Base-by-base conservation (phyloP, 2,113 vertebrate species). In the Fulica atra region DNA sequence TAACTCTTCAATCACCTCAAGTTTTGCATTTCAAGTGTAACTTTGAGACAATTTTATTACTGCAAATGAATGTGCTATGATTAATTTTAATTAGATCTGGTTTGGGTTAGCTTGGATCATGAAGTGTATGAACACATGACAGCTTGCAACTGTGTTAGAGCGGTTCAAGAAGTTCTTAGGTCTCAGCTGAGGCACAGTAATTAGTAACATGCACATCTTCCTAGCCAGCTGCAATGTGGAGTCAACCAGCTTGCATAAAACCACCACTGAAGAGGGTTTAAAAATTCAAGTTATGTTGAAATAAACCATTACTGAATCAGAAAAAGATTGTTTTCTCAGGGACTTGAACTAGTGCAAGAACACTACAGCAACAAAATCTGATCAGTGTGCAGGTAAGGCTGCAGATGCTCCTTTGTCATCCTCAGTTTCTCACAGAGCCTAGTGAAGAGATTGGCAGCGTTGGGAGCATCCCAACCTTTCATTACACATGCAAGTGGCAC, bases 151-250 rank as follows among this genome's bases (percentile, higher is more conserved):
- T 84, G 48, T 78, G 38, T 84, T 53, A 74, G 64, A 81, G 20
- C 19, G 78, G 35, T 71, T 92, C 46, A 60, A 38, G 81, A 80
- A 74, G 25, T 84, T 90, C 71, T 83, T 48, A 20, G 18, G 46
- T 71, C 74, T 92, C 92, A 93, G 31, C 76, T 77, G 71, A 86
- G 50, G 60, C 63, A 51, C 57, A 81, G 54, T 73, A 94, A 93
- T 93, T 82, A 93, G 61, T 59, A 90, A 57, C 76, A 93, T 2
- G 8, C 60, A 77, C 25, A 44, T 57, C 29, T 35, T 64, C 38
- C 61, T 16, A 60, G 63, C 16, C 21, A 82, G 71, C 79, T 86
- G 50, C 66, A 69, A 73, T 6, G 16, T 2, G 33, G 50, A 84
- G 14, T 64, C 61, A 91, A 29, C 25, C 78, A 79, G 65, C 33